Percentiles rank a stretch among this genome's conserved stretches.
These are phyloP conservation scores for Hemicentrotus pulcherrimus DNA, from an alignment of 35 echinoderm and acorn worm species.

Conservation along the genomic window DNA sequence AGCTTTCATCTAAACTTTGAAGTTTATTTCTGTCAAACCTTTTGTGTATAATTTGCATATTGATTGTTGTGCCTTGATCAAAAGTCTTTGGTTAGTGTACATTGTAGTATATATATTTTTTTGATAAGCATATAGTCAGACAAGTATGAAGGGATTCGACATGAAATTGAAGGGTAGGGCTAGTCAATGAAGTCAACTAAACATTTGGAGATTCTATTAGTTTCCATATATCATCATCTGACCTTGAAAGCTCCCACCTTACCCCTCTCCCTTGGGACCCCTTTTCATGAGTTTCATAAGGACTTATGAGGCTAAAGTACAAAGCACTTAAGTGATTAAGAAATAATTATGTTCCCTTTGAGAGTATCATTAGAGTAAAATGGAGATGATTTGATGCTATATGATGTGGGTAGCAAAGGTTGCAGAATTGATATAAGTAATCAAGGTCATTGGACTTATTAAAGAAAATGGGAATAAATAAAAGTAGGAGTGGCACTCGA, in stretches of 20 bases:
- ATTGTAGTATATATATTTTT: no score
- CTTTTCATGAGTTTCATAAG: not conserved
- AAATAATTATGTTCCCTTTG: not conserved
- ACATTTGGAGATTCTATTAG: not conserved
- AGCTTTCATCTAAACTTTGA: no score
- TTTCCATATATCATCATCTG: not conserved
- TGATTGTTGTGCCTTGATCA: no score
- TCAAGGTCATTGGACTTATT: not conserved
- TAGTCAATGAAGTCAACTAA: not conserved
- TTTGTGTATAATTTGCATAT: no score
- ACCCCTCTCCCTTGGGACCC: not conserved
- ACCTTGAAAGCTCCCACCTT: not conserved
- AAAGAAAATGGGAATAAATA: not conserved
- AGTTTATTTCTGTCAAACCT: no score
- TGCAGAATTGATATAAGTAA: not conserved
- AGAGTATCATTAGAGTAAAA: not conserved
- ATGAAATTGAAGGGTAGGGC: not conserved
- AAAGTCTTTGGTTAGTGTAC: no score
- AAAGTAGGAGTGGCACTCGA: not conserved
- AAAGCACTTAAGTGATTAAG: not conserved
- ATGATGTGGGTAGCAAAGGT: not conserved
- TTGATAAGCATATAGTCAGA: not conserved
- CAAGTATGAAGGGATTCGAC: not conserved
- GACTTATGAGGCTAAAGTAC: not conserved
- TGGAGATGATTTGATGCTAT: not conserved